Base-by-base conservation (phyloP, 2,113 vertebrate genomes). In the Egretta garzetta region DNA sequence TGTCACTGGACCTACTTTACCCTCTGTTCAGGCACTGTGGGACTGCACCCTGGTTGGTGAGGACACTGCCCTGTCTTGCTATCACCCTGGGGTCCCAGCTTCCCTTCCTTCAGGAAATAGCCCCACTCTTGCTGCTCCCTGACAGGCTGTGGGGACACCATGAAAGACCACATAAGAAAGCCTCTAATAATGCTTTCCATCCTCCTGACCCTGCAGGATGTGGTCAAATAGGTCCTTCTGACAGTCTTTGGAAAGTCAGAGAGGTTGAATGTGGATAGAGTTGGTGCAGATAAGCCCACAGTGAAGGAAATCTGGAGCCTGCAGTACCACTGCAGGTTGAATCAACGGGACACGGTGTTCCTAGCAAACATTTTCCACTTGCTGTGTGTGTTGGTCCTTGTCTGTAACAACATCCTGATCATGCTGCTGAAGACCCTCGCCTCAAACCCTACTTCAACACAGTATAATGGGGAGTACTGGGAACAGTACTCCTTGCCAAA, bases 261-360 rank as follows among this genome's bases (percentile, higher is more conserved):
- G 41, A 45, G 20, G 24, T 28, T 75, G 73, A 66, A 39, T 37
- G n/a, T 83, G 30, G 33, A 23, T 56, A 26, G 41, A 73, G 19
- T 9, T 14, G 11, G 26, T 47, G 53, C 35, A 86, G 56, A 39
- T 55, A 60, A 80, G 10, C 19, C 47, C 37, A 26, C 1, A 33
- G 28, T 32, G 37, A 75, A 60, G 50, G 58, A 84, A 60, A 45
- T 75, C 10, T 49, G 50, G 45, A 75, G 32, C 17, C 39, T 80
- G 45, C 39, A 43, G 23, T 59, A 20, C n/a, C 32, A 10, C 0
- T 84, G 24, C 27, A 45, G n/a, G 23, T 35, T 60, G 39, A 39
- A 55, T 39, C 23, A 70, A 21, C 0, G 3, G 20, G 12, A 2
- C 30, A 43, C 0, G 0, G 10, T 17, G 17, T 14, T 60, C 63